A percentile compares a stretch with the other conserved stretches of the same genome.
These are phyloP conservation scores for Leiothrix lutea DNA, from an alignment of 2,113 vertebrate genomes.

Conservation along the genomic window DNA sequence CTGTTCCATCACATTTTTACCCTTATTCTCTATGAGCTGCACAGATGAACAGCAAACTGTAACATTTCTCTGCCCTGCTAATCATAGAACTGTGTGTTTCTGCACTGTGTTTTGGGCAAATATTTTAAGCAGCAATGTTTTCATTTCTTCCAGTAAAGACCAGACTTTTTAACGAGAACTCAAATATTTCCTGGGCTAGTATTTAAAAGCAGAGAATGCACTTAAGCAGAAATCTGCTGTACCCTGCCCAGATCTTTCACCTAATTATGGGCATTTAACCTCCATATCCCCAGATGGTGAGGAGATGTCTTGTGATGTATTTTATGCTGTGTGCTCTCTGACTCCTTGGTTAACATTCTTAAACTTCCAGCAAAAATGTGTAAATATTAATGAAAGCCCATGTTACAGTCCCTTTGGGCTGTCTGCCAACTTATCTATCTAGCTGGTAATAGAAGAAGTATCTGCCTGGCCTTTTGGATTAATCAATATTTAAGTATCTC, in stretches of 20 bases:
- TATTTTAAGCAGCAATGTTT: neutral
- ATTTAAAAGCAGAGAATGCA: neutral
- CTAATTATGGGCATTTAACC: neutral
- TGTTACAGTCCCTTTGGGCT: neutral
- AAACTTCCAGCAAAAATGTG: neutral
- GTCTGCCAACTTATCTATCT: neutral
- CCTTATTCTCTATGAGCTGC: neutral
- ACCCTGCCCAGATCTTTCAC: neutral
- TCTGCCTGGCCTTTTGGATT: neutral
- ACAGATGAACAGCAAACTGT: neutral
- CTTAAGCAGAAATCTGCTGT: neutral
- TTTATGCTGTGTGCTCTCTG: neutral
- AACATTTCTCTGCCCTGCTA: neutral
- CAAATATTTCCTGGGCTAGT: neutral
- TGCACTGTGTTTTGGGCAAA: neutral
- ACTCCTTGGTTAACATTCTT: neutral
- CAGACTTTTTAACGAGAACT: neutral
- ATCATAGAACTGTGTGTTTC: neutral
- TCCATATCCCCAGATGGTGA: neutral
- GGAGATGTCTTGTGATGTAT: neutral
- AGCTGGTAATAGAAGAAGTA: neutral
- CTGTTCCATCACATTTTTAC: neutral
- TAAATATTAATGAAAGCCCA: neutral
- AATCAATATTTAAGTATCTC: conserved; percentile 7
- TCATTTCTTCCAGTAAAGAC: neutral